Conservation (phyloP, 2,797 vertebrate species). For the Orientallactaga sibirica region DNA sequence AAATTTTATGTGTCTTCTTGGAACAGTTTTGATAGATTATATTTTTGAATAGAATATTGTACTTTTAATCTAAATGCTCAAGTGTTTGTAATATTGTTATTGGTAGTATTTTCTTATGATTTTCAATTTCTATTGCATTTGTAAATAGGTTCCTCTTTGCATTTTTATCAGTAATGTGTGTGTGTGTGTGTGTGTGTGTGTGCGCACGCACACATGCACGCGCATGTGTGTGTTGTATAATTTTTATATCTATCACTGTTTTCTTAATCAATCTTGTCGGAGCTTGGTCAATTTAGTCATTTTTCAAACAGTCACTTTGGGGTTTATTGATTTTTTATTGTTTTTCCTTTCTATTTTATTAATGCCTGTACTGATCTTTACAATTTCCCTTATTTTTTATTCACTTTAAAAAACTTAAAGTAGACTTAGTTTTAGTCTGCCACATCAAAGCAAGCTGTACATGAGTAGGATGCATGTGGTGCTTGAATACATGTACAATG, state of each 20-base stretch:
- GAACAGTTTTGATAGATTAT: neutral
- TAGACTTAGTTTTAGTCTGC: conserved; percentile 2
- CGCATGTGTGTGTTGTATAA: neutral
- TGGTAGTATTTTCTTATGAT: conserved; percentile 32
- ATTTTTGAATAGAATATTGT: conserved; percentile 50
- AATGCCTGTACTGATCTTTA: conserved; percentile 23
- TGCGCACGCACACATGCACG: no score
- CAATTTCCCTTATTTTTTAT: conserved; percentile 29
- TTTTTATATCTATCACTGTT: conserved; percentile 45
- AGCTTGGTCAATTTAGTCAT: neutral
- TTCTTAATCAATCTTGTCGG: conserved; percentile 11
- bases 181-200: neutral
- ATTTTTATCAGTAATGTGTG: neutral
- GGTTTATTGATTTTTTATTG: conserved; percentile 32
- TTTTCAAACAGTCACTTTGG: conserved; percentile 36
- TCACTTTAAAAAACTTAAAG: neutral
- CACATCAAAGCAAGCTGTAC: neutral
- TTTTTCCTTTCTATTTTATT: conserved; percentile 45
- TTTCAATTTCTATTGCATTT: conserved; percentile 35
- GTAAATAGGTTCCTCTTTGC: conserved; percentile 31
- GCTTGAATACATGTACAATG: neutral
- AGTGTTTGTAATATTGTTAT: neutral
- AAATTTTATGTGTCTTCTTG: conserved; percentile 32
- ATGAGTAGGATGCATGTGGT: neutral
- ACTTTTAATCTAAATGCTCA: conserved; percentile 29